Conservation (phyloP, 2,113 vertebrate species). For the Poecile atricapillus region DNA sequence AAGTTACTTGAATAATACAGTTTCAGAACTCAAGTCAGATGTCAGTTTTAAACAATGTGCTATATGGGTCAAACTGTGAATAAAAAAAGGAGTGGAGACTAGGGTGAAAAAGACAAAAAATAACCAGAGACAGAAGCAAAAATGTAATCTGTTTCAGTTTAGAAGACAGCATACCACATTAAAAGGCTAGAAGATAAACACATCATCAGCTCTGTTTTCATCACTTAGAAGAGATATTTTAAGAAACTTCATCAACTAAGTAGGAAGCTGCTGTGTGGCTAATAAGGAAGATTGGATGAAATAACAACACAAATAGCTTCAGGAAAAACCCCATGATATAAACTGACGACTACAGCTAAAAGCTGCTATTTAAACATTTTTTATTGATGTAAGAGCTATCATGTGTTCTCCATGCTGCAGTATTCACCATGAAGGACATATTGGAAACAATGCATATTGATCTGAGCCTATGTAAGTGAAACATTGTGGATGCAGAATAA, state of each 20-base stretch:
- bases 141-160: background rate
- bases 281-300: slow-evolving; percentile 5
- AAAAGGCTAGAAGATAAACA: background rate
- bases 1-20: background rate
- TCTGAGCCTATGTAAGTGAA: background rate
- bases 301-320: background rate
- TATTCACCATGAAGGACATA: background rate
- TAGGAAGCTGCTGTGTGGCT: slow-evolving; percentile 15
- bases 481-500: background rate
- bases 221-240: background rate
- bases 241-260: slow-evolving; percentile 26
- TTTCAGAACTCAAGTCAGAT: background rate
- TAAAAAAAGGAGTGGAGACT: background rate
- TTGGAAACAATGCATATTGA: background rate
- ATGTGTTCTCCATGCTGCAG: slow-evolving; percentile 12
- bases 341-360: slow-evolving; percentile 28
- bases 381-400: slow-evolving; percentile 7
- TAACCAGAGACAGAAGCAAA: background rate
- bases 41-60: background rate
- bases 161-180: background rate
- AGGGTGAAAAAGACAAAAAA: background rate
- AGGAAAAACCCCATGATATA: background rate
- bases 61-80: background rate
- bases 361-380: slow-evolving; percentile 21
- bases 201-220: background rate